Evolutionary conservation across 1,140 invertebrate genomes (phyloP), one percentile per base, ranked within the genome.

Genomic region (Euglossa dilemma): DNA sequence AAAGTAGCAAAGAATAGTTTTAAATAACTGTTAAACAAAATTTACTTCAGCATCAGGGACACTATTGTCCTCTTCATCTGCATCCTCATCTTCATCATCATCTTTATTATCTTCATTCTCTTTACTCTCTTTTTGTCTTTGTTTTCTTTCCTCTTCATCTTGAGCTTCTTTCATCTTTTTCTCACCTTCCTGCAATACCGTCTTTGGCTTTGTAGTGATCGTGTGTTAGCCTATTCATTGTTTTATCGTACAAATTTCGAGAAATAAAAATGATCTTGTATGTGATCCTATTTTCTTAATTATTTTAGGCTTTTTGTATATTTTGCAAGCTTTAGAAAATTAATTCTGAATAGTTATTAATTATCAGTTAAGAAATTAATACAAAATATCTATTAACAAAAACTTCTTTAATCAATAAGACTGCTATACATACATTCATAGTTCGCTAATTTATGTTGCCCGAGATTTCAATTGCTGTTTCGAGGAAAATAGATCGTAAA

Each of bases 81-180:
- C 72, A 9, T 96, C 95, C 14, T 92, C 92, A n/a, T 95, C 95
- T n/a, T 96, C 95, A 69, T 95, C 95, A 9, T 96, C 95, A 54
- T 97, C 96, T 20, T 96, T 95, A 50, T 95, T 95, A 25, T 95
- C 95, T 52, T 94, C 95, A 47, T 96, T 95, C 64, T 96, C 95
- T 73, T 96, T 96, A 92, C 94, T 92, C 90, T 96, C 95, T 85
- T 91, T 90, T 67, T 96, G 96, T 77, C 94, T 94, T 83, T 96
- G 94, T 85, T 96, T 95, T 82, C 95, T 95, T 88, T 98, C 98
- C 74, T 97, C 97, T 87, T 98, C 98, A 92, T 99, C 98, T 92
- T 97, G 97, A 84, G 95, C 95, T 87, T 98, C 97, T 94, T 99
- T 99, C 97, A 98, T 97, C 94, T 98, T 98, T 95, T 98, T 99